Base-by-base conservation (phyloP, 2,888 invertebrate genomes). In the Sminthurides aquaticus region DNA sequence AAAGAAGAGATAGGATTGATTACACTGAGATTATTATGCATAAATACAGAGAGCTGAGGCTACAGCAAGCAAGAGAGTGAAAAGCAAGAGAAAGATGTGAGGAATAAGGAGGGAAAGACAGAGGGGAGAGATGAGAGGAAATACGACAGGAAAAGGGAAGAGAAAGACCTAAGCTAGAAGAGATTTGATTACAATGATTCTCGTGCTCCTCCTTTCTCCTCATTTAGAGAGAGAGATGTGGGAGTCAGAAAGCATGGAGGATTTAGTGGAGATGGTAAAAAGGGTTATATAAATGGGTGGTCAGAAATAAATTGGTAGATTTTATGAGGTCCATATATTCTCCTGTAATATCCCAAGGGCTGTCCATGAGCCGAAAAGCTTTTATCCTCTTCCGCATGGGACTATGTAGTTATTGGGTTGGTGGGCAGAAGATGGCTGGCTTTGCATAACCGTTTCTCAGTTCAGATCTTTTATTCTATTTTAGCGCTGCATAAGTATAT, bases 271-370 rank as follows among this genome's bases (percentile, higher is more conserved):
- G 43, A 15, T 34, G 43, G 43, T 34, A 34, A 34, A 34, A 34
- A 34, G 43, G 59, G 48, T 59, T 22, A 59, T 22, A 59, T 1
- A 27, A 49, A 48, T 48, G 49, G n/a, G 49, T 43, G 59, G n/a
- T 34, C 43, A 34, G 49, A 59, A 56, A 52, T 25, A 57, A 49
- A 57, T 62, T 58, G 55, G 63, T 49, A 15, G 43, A 34, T 34
- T 63, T 63, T 57, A 58, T 58, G 43, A 60, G 56, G 54, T 57
- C 65, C 60, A 64, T 65, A 67, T 67, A 58, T 68, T 62, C 55
- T 65, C 60, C 62, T 59, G 60, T 68, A 48, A 3, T 48, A 48
- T 59, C 59, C 59, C 48, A 1, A 18, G 59, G 48, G 59, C 26
- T 49, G 49, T 18, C 26, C 22, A n/a, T 57, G n/a, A 18, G 18